Base-by-base conservation (phyloP, 2,113 vertebrate species). In the Nesoenas mayeri region DNA sequence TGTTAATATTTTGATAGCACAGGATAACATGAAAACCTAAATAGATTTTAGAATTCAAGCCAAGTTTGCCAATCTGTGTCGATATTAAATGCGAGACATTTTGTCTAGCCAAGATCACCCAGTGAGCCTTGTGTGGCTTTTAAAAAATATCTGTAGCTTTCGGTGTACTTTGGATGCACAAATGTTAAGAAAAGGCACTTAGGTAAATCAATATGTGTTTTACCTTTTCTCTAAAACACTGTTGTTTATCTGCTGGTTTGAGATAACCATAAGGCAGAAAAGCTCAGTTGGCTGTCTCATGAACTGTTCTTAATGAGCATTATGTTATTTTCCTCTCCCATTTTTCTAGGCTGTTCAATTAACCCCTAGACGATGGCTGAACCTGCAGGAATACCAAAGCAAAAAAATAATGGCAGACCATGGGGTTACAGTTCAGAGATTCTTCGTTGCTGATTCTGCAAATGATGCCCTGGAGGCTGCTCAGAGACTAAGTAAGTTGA, bases 371-470 rank as follows among this genome's bases (percentile, higher is more conserved):
- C 98, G 99, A 98, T 99, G 99, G 99, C 98, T 99, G 96, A 99
- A 99, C 97, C 98, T 99, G 74, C 99, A 99, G 93, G 99, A 99
- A 96, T 99, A 99, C 98, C 99, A 99, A 98, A 99, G 99, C 98
- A 99, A 99, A 98, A 99, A 99, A 98, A 98, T 99, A 97, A 99
- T 99, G 99, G 99, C 99, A 93, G 99, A 99, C 93, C 98, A 98
- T 5, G 99, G 99, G 22, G 99, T 99, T 93, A 96, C 98, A 54
- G 99, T 99, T 93, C 99, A 99, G 90, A 98, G 98, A 79, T 99
- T 99, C 98, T 99, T 98, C 50, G 99, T 99, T 67, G 99, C 99
- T 58, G 98, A 98, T 97, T 98, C 98, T 38, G 98, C 99, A 50
- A 97, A 97, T n/a, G 98, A 99, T 89, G 99, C 99, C 85, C 97